A percentile compares a stretch with the other conserved stretches of the same genome.
phyloP scores from a whole-genome alignment of 2,113 vertebrate species.

The Lepidothrix coronata region DNA sequence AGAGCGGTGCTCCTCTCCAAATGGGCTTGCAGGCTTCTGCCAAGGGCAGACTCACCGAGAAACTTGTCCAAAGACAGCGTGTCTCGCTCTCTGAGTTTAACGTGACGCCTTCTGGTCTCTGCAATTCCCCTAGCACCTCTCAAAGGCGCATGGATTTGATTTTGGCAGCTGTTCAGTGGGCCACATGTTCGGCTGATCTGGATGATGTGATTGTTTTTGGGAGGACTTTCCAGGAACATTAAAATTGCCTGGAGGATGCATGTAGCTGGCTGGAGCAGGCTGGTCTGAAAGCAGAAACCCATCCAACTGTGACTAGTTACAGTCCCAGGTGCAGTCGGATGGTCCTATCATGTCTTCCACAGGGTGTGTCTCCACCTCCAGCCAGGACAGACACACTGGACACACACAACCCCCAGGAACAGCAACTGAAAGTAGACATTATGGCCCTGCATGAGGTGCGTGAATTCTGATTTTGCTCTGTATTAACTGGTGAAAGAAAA shows the following conservation, averaged over 20 bases:
- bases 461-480: background rate
- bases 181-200: constrained; percentile 70
- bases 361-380: constrained; percentile 39
- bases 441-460: background rate
- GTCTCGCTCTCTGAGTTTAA: constrained; percentile 34
- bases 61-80: constrained; percentile 57
- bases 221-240: constrained; percentile 73
- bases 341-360: background rate
- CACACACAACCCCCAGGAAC: background rate
- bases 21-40: background rate
- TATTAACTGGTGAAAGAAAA: background rate
- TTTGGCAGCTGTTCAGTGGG: constrained; percentile 66
- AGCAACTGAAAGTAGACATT: background rate
- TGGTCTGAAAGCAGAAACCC: constrained; percentile 59
- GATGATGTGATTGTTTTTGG: constrained; percentile 74
- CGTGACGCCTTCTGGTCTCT: constrained; percentile 66
- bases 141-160: constrained; percentile 61
- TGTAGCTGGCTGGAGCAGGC: constrained; percentile 61
- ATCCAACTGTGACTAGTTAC: constrained; percentile 47
- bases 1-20: background rate
- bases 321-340: constrained; percentile 24
- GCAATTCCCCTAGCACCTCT: constrained; percentile 67
- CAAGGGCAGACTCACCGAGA: constrained; percentile 53
- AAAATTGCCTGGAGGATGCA: constrained; percentile 65
- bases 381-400: constrained; percentile 17